Conservation (phyloP, 1,140 invertebrate genomes). For the Scaptomyza graminum region DNA sequence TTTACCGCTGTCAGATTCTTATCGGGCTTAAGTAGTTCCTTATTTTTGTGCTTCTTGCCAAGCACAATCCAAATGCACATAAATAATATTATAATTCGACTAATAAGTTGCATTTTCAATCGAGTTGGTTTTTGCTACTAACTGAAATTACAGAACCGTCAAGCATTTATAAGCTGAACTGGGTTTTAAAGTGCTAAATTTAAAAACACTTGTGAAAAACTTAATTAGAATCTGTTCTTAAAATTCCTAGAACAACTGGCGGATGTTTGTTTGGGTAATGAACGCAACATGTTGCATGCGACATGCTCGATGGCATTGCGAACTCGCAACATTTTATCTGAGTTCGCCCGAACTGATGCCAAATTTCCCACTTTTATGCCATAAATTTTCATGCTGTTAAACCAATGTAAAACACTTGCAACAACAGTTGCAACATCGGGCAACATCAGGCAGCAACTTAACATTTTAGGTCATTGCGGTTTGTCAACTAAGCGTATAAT, state of each 20-base stretch:
- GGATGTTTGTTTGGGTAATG: background rate
- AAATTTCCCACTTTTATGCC: slow-evolving; percentile 1
- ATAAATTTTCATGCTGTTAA: background rate
- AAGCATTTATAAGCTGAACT: background rate
- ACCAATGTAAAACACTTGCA: background rate
- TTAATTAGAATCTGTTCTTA: background rate
- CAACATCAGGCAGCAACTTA: too few species aligned
- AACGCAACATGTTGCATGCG: background rate
- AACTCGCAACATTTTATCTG: background rate
- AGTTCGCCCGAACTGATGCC: too few species aligned
- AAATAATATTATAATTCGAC: background rate
- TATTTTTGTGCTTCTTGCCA: too few species aligned
- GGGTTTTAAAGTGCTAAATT: background rate
- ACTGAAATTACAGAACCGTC: too few species aligned
- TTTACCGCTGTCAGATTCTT: background rate
- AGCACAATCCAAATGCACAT: background rate
- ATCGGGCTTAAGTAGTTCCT: background rate
- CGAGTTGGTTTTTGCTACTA: background rate
- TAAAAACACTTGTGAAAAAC: background rate
- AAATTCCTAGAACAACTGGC: background rate
- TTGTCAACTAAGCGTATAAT: background rate
- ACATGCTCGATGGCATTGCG: slow-evolving; percentile 1
- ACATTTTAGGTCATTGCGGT: background rate
- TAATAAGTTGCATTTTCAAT: background rate
- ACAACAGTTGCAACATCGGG: too few species aligned